These are phyloP conservation scores for Amblyteles armatorius DNA, from an alignment of 2,888 invertebrate species.

Conservation along the genomic window DNA sequence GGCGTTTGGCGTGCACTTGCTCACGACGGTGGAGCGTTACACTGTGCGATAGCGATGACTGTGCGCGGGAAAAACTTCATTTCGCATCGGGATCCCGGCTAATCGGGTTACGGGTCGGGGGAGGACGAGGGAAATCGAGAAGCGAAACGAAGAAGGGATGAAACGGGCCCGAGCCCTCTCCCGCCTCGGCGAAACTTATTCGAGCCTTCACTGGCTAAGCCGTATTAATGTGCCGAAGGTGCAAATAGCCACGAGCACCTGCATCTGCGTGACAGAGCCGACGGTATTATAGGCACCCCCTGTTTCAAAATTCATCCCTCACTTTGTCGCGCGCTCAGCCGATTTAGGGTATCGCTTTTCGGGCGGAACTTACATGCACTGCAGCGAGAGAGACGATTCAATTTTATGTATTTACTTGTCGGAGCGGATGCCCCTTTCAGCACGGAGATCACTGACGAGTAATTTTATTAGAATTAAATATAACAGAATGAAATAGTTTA, in stretches of 20 bases:
- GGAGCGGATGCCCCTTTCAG: background rate
- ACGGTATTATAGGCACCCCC: background rate
- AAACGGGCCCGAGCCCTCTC: background rate
- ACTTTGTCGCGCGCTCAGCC: background rate
- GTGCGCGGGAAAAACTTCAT: constrained; percentile 59
- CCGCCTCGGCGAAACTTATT: constrained; percentile 32
- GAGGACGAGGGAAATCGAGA: constrained; percentile 41
- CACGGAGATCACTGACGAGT: background rate
- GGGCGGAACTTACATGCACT: background rate
- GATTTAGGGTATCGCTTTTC: constrained; percentile 39
- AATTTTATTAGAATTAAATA: background rate
- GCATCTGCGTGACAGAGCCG: constrained; percentile 50
- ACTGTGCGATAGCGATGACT: constrained; percentile 17
- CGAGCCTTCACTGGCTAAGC: constrained; percentile 49
- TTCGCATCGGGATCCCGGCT: constrained; percentile 63
- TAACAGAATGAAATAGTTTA: too few relatives aligned
- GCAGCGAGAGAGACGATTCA: constrained; percentile 2
- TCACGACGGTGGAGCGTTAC: constrained; percentile 9
- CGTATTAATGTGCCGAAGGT: constrained; percentile 66
- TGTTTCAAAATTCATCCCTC: constrained; percentile 46
- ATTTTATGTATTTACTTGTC: constrained; percentile 19
- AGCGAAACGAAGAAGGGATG: constrained; percentile 8
- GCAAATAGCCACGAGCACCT: constrained; percentile 62
- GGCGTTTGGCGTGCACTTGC: background rate
- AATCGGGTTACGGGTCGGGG: constrained; percentile 70